Evolutionary conservation across 1,140 invertebrate species (phyloP), one percentile per base, ranked within the genome.

Genomic region (Tetragnatha versicolor): DNA sequence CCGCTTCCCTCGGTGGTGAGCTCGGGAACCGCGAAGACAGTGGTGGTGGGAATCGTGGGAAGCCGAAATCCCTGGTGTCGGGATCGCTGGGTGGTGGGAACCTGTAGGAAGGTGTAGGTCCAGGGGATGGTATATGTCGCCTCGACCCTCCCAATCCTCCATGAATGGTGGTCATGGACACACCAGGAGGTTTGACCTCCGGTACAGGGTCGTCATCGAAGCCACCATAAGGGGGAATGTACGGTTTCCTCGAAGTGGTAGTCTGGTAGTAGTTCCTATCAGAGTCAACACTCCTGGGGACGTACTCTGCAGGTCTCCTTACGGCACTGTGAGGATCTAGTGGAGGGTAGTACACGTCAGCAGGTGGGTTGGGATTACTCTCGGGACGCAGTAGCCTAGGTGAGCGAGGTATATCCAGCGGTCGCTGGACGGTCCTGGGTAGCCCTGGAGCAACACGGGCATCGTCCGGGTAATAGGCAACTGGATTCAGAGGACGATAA

Each of bases 171-270:
- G 39, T 20, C 72, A 65, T 47, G 3, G 65, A 14, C 3, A 79
- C 3, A 14, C 47, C 63, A 14, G 76, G 76, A 20, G 39, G 76
- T 31, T 55, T 58, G 10, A 37, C 53, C 20, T 42, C 27, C 17
- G 63, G 65, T 14, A 47, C 14, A n/a, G 47, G 51, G 35, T 79
- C 76, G 31, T 68, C 63, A 49, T 79, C 76, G 29, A 79, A 79
- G 55, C 76, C 76, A 17, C 76, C 76, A 17, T 79, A 79, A 14
- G 76, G 76, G 25, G 76, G 76, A 27, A 60, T 69, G 35, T 22
- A 79, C 5, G 76, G 76, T 12, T 39, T 33, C 33, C 63, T 49
- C 20, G 65, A 79, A 17, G 76, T 58, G 9, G 75, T 53, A 45
- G 35, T 31, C 10, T 22, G 37, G 51, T n/a, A 77, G n/a, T 45